These are phyloP conservation scores for Diloba caeruleocephala DNA, from an alignment of 2,888 invertebrate species.

Conservation along the genomic window DNA sequence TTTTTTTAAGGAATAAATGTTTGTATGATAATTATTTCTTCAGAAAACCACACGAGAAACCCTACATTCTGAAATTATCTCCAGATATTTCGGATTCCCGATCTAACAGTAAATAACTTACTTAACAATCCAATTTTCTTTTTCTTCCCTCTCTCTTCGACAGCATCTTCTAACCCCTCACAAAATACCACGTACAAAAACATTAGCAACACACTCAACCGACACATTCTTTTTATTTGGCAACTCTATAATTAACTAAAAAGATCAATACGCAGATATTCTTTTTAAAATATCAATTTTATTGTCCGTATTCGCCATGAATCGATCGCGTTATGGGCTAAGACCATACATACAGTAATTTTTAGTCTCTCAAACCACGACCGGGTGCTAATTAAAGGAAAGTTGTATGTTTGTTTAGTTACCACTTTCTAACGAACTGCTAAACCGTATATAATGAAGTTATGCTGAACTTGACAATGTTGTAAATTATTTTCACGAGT, in stretches of 20 bases:
- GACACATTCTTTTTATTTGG: conserved; percentile 51
- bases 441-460: conserved; percentile 60
- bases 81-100: too few relatives aligned
- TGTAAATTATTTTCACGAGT: conserved; percentile 53
- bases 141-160: conserved; percentile 79
- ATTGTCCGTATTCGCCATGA: conserved; percentile 36
- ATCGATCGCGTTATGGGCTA: conserved; percentile 30
- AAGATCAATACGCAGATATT: conserved; percentile 5
- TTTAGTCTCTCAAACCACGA: conserved; percentile 20
- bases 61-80: too few relatives aligned
- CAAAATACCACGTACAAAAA: conserved; percentile 54
- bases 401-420: conserved; percentile 42
- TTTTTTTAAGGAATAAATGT: too few relatives aligned
- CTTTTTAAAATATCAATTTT: conserved; percentile 12
- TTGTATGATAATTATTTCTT: too few relatives aligned
- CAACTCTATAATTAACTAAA: conserved; percentile 12
- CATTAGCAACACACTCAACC: conserved; percentile 50
- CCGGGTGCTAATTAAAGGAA: conserved; percentile 65
- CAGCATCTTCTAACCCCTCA: conserved; percentile 57
- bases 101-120: conserved; percentile 60
- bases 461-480: conserved; percentile 66
- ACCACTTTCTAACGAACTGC: conserved; percentile 53
- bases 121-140: conserved; percentile 79
- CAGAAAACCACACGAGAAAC: too few relatives aligned
- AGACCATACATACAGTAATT: conserved; percentile 24